Percentiles rank a stretch among this genome's conserved stretches.
Evolutionary conservation across 1,140 invertebrate species (phyloP).

Genomic region (Trichonephila clavata): DNA sequence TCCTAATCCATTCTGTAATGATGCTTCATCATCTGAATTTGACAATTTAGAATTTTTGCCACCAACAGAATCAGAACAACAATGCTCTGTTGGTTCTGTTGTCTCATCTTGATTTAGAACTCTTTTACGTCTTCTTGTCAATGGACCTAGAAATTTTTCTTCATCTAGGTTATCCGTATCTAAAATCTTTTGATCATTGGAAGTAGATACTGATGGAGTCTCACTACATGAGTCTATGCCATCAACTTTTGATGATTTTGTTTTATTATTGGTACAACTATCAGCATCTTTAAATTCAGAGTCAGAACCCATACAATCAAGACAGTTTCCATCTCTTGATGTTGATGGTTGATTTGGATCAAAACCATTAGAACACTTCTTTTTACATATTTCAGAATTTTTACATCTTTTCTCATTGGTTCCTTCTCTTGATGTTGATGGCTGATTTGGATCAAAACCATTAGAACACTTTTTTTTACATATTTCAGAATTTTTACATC

Average conservation of each 20-base stretch:
- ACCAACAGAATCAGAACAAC: not conserved
- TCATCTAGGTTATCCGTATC: not conserved
- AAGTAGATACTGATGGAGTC: not conserved
- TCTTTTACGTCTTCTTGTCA: constrained; percentile 16
- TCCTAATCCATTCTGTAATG: no score
- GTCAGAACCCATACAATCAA: not conserved
- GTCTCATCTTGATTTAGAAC: not conserved
- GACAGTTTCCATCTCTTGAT: constrained; percentile 53
- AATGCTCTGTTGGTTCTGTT: not conserved
- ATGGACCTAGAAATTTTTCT: not conserved
- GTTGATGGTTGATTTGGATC: constrained; percentile 67
- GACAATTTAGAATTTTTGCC: no score
- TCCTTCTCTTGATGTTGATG: constrained; percentile 63
- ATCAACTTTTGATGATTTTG: no score
- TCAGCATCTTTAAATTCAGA: constrained; percentile 13
- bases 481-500: not conserved
- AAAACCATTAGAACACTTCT: constrained; percentile 21
- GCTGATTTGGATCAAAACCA: constrained; percentile 51
- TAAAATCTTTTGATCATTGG: not conserved
- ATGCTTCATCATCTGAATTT: no score
- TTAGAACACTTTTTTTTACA: constrained; percentile 15
- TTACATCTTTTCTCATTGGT: not conserved
- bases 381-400: not conserved
- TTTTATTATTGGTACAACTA: not conserved
- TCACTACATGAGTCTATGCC: not conserved